Conservation (phyloP, 37 sponge, comb jelly and placozoan species). For the Petrosia ficiformis region DNA sequence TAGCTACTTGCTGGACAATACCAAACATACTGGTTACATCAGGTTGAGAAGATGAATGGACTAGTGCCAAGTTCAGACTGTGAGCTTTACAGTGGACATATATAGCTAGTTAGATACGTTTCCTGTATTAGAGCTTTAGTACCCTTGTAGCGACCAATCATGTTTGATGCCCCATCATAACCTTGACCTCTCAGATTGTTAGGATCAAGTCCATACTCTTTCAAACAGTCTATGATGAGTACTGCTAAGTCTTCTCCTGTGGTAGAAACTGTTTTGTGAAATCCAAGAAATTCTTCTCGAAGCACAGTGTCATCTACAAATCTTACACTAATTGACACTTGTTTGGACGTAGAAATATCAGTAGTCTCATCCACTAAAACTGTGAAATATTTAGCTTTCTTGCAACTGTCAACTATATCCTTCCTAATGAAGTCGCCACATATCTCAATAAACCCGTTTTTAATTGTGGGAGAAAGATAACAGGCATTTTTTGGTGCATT, state of each 20-base stretch:
- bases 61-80: slow-evolving; percentile 16
- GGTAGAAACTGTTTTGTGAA: too few relatives aligned
- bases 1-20: too few relatives aligned
- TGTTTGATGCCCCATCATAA: slow-evolving; percentile 22
- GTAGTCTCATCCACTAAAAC: slow-evolving; percentile 66
- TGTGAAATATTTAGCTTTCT: slow-evolving; percentile 41
- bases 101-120: neutral
- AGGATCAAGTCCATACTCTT: too few relatives aligned
- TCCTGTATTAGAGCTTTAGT: neutral
- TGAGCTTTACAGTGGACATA: slow-evolving; percentile 12
- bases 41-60: too few relatives aligned
- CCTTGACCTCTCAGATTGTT: slow-evolving; percentile 10
- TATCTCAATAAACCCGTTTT: slow-evolving; percentile 56
- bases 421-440: slow-evolving; percentile 24
- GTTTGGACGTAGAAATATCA: slow-evolving; percentile 47
- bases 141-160: neutral
- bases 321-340: slow-evolving; percentile 40
- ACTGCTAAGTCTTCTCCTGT: too few relatives aligned
- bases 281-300: too few relatives aligned
- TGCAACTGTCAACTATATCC: slow-evolving; percentile 23
- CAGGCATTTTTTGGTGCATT: slow-evolving; percentile 61
- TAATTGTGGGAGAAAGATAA: slow-evolving; percentile 68
- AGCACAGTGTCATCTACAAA: too few relatives aligned
- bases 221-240: too few relatives aligned
- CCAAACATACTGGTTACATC: too few relatives aligned